Base-by-base conservation (phyloP, 2,888 invertebrate genomes). In the Copidosoma aretas region DNA sequence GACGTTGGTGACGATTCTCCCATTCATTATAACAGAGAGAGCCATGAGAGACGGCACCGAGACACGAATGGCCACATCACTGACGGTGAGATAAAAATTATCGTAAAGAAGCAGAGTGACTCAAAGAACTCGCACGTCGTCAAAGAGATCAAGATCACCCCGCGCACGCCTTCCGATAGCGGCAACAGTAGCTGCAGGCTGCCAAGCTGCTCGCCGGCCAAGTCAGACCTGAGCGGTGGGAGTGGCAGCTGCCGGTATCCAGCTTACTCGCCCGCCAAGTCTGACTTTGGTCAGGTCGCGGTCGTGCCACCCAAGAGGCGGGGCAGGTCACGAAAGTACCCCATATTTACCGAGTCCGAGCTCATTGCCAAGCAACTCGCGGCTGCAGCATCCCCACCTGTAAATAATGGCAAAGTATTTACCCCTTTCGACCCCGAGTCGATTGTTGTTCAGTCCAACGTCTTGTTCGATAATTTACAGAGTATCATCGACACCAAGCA, bases 71-170 rank as follows among this genome's bases (percentile, higher is more conserved):
- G 39, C 5, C 52, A 39, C 10, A 60, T 65, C 14, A 60, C 68
- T 8, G 68, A 71, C 1, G 71, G 71, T 2, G 72, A 70, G 5
- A 72, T 72, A 15, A 70, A 70, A 43, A 72, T 72, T 12, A 68
- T 70, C 14, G 62, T 72, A 4, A 60, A 25, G 2, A 72, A 70
- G n/a, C 64, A 70, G 1, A 60, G 54, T 17, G 71, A 66, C n/a
- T 60, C 65, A 1, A 63, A 32, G 14, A 70, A 68, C 22, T 53
- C 53, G 0, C 70, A 68, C 14, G 65, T 70, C 1, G 53, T 70
- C 19, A 72, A 72, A 49, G 72, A 72, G 24, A 68, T 72, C 15
- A 72, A 72, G 51, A 72, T 72, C 32, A 68, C 68, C 0, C 72
- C 72, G 8, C 69, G 59, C 22, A 22, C 60, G 10, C 32, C 32